phyloP scores from a whole-genome alignment of 2,797 vertebrate genomes.

The Neopelma chrysocephalum region DNA sequence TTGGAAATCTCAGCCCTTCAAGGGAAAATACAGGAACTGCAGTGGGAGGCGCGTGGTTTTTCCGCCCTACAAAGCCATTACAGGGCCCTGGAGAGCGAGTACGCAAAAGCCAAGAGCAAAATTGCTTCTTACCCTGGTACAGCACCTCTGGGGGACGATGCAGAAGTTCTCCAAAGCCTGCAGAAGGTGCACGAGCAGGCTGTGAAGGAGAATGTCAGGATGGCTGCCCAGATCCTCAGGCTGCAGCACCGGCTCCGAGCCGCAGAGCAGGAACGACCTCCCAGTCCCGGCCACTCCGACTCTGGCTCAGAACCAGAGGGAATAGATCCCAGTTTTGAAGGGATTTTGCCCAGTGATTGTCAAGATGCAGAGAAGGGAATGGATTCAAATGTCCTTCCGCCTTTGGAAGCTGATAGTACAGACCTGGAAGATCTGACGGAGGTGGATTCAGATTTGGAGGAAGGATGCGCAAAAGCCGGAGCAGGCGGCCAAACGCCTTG shows the following conservation, averaged over 20 bases:
- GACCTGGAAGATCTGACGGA: constrained; percentile 49
- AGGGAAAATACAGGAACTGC: constrained; percentile 71
- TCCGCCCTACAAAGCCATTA: constrained; percentile 16
- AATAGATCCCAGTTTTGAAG: neutral
- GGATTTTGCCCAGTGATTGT: neutral
- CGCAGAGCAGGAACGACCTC: neutral
- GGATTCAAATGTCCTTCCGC: neutral
- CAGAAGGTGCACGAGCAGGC: constrained; percentile 65
- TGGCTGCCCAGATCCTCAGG: constrained; percentile 61
- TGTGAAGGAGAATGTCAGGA: constrained; percentile 67
- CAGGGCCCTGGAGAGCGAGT: constrained; percentile 5
- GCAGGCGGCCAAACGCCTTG: neutral
- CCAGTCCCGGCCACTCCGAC: neutral
- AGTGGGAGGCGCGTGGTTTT: constrained; percentile 37
- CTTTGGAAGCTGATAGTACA: constrained; percentile 13
- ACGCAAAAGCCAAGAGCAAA: constrained; percentile 39
- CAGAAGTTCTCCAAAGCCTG: constrained; percentile 61
- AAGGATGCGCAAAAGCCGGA: constrained; percentile 17
- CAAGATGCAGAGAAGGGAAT: neutral
- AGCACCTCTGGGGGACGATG: constrained; percentile 58
- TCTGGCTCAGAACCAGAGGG: neutral
- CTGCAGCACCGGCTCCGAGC: constrained; percentile 50
- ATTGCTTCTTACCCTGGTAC: constrained; percentile 34
- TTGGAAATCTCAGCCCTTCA: constrained; percentile 75
- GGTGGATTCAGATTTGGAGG: constrained; percentile 43